These are phyloP conservation scores for Chamaea fasciata DNA, from an alignment of 2,113 vertebrate genomes.

Conservation along the genomic window DNA sequence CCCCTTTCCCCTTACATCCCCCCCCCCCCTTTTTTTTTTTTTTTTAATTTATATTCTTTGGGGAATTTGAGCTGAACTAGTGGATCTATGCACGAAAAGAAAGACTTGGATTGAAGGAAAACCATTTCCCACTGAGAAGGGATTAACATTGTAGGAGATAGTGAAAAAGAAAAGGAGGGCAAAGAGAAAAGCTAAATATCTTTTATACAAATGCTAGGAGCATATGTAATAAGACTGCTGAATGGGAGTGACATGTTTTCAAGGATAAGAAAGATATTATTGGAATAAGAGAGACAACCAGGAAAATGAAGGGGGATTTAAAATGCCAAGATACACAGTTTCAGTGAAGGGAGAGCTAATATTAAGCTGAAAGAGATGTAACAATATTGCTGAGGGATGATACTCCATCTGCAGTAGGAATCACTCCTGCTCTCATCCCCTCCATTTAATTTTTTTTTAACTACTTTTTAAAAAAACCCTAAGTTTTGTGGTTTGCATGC, in stretches of 20 bases:
- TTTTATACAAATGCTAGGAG: constrained; percentile 65
- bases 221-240: constrained; percentile 64
- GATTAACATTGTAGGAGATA: constrained; percentile 65
- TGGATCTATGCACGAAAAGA: constrained; percentile 15
- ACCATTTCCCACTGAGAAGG: constrained; percentile 61
- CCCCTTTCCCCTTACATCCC: not conserved
- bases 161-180: constrained; percentile 60
- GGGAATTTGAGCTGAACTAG: constrained; percentile 33
- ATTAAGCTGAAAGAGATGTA: constrained; percentile 44
- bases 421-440: not conserved
- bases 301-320: constrained; percentile 70
- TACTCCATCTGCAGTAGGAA: not conserved
- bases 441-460: accelerated
- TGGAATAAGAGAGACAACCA: constrained; percentile 69
- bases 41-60: not conserved
- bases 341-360: constrained; percentile 60
- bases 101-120: constrained; percentile 54
- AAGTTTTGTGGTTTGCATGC: not conserved
- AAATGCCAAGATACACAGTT: constrained; percentile 65
- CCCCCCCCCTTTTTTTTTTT: accelerated
- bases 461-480: not conserved
- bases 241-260: constrained; percentile 67
- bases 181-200: constrained; percentile 68
- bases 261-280: constrained; percentile 71
- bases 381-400: constrained; percentile 55